Conservation (phyloP, 1,140 invertebrate species). For the Nilaparvata lugens region DNA sequence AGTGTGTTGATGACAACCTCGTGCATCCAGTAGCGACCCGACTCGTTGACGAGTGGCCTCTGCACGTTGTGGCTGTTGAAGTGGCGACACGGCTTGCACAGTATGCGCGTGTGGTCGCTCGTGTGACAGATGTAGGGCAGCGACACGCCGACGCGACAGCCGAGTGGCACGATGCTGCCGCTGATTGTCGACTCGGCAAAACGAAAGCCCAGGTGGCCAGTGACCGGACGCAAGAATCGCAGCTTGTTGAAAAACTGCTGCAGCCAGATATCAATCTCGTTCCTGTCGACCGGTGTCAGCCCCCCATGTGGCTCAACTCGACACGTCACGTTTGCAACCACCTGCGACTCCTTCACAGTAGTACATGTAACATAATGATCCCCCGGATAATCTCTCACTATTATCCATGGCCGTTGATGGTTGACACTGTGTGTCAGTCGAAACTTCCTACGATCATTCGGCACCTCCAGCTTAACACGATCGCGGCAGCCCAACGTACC, state of each 20-base stretch:
- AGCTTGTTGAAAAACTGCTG: constrained; percentile 55
- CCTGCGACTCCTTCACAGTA: constrained; percentile 60
- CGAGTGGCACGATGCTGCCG: constrained; percentile 44
- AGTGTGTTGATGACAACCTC: constrained; percentile 41
- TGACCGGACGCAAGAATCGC: constrained; percentile 49
- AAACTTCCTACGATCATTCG: constrained; percentile 47
- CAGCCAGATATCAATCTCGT: constrained; percentile 59
- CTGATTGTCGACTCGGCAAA: constrained; percentile 41
- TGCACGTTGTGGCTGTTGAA: constrained; percentile 44
- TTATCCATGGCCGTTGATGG: constrained; percentile 61
- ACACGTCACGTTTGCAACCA: constrained; percentile 70
- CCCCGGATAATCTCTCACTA: constrained; percentile 60
- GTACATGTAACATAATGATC: constrained; percentile 69
- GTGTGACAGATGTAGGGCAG: constrained; percentile 67
- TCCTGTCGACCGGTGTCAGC: constrained; percentile 53
- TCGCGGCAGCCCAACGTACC: constrained; percentile 60
- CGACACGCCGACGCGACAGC: constrained; percentile 62
- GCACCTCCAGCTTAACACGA: constrained; percentile 53
- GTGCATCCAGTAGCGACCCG: constrained; percentile 41
- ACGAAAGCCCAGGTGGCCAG: constrained; percentile 64
- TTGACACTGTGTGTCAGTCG: constrained; percentile 35
- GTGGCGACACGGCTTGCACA: constrained; percentile 51
- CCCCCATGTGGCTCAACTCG: constrained; percentile 53
- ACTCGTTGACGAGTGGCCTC: constrained; percentile 37
- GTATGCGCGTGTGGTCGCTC: constrained; percentile 48